These are phyloP conservation scores for Dasypolia templi DNA, from an alignment of 2,888 invertebrate genomes.

Conservation along the genomic window DNA sequence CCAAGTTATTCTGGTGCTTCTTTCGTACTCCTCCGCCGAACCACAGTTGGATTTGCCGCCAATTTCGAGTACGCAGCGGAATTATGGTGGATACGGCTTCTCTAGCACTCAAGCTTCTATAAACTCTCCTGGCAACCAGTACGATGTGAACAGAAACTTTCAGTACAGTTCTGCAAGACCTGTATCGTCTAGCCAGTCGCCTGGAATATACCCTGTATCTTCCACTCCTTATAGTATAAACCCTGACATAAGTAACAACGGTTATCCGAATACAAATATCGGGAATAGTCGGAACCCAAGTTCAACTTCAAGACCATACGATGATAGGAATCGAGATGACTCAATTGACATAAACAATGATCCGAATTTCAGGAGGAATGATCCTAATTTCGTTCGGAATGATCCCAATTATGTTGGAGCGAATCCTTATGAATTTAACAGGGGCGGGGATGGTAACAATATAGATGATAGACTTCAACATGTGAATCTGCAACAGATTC, in stretches of 20 bases:
- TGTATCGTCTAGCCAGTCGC: constrained; percentile 69
- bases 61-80: constrained; percentile 82
- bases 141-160: constrained; percentile 79
- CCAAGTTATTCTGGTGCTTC: constrained; percentile 73
- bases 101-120: constrained; percentile 83
- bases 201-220: constrained; percentile 81
- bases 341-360: constrained; percentile 87
- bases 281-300: constrained; percentile 80
- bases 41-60: constrained; percentile 91
- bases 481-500: constrained; percentile 86
- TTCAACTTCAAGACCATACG: constrained; percentile 74
- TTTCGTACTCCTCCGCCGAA: constrained; percentile 69
- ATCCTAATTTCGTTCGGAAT: constrained; percentile 88
- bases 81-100: constrained; percentile 81
- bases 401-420: constrained; percentile 86
- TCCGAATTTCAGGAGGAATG: constrained; percentile 86
- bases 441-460: constrained; percentile 79
- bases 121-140: constrained; percentile 85
- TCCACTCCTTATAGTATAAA: constrained; percentile 84
- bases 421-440: constrained; percentile 85
- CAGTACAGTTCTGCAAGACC: constrained; percentile 82
- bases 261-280: constrained; percentile 81
- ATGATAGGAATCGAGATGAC: constrained; percentile 83
- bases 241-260: constrained; percentile 88
- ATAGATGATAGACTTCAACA: constrained; percentile 86